Evolutionary conservation across 2,888 invertebrate genomes (phyloP).

Genomic region (Dastarcus helophoroides): DNA sequence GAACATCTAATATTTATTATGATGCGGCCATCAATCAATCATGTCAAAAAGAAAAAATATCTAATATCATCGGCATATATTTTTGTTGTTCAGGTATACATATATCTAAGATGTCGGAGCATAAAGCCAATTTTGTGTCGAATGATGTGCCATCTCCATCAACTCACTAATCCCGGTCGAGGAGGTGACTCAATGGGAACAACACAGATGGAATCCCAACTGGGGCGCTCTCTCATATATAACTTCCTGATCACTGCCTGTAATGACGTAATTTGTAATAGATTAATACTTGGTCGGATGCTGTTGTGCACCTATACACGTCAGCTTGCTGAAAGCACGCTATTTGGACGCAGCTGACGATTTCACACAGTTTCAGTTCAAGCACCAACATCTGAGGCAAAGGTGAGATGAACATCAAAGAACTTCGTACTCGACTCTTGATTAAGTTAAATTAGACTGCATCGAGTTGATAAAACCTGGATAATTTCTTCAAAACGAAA

Average conservation of each 20-base stretch:
- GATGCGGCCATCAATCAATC: too few species aligned
- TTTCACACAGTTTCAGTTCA: conserved; percentile 20
- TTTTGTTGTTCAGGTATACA: too few species aligned
- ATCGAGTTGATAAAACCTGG: too few species aligned
- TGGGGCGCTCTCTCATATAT: conserved; percentile 22
- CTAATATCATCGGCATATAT: too few species aligned
- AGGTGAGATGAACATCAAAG: conserved; percentile 20
- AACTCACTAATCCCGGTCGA: conserved; percentile 16
- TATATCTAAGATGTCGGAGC: conserved; percentile 24
- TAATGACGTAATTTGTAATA: conserved; percentile 37
- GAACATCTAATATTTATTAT: too few species aligned
- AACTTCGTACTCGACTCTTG: too few species aligned
- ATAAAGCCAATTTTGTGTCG: conserved; percentile 25
- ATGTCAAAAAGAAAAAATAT: too few species aligned
- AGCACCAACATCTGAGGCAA: conserved; percentile 16
- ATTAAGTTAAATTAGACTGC: too few species aligned
- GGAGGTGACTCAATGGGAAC: conserved; percentile 31
- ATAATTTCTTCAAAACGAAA: too few species aligned
- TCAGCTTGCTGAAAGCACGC: conserved; percentile 26
- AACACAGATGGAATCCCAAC: conserved; percentile 16
- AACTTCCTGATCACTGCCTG: conserved; percentile 36
- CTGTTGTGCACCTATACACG: conserved; percentile 23
- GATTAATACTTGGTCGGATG: conserved; percentile 30
- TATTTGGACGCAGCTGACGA: conserved; percentile 26
- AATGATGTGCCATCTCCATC: conserved; percentile 13